These are phyloP conservation scores for Xestoiulus laeticollis DNA, from an alignment of 2,888 invertebrate genomes.

Conservation along the genomic window DNA sequence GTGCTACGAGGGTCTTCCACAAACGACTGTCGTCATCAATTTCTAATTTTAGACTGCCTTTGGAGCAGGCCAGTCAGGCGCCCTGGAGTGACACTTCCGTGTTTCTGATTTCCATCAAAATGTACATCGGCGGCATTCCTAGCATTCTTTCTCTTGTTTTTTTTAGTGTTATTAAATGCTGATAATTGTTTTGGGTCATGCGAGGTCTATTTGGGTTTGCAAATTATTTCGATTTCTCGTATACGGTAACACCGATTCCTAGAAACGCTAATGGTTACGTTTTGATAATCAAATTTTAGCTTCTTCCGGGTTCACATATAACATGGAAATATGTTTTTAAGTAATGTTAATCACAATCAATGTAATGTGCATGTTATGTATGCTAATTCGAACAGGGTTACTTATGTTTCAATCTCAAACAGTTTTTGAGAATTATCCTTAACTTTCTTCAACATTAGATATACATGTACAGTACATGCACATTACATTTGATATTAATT, in stretches of 20 bases:
- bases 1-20: neutral
- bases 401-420: too few species aligned
- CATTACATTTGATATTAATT: too few species aligned
- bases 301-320: neutral
- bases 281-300: neutral
- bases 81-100: constrained; percentile 13
- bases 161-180: neutral
- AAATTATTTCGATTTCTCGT: neutral
- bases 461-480: too few species aligned
- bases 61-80: neutral
- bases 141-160: neutral
- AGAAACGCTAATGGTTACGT: neutral
- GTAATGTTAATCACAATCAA: too few species aligned
- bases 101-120: constrained; percentile 28
- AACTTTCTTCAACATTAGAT: too few species aligned
- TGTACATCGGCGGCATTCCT: constrained; percentile 22
- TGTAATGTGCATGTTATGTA: too few species aligned
- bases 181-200: constrained; percentile 27
- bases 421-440: too few species aligned
- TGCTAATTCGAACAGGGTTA: too few species aligned
- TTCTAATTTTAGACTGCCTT: neutral
- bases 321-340: neutral
- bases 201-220: constrained; percentile 18
- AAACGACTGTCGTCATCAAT: neutral
- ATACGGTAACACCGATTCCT: neutral